Evolutionary conservation across 2,888 invertebrate genomes (phyloP), one percentile per base, ranked within the genome.

Genomic region (Megastigmus dorsalis): DNA sequence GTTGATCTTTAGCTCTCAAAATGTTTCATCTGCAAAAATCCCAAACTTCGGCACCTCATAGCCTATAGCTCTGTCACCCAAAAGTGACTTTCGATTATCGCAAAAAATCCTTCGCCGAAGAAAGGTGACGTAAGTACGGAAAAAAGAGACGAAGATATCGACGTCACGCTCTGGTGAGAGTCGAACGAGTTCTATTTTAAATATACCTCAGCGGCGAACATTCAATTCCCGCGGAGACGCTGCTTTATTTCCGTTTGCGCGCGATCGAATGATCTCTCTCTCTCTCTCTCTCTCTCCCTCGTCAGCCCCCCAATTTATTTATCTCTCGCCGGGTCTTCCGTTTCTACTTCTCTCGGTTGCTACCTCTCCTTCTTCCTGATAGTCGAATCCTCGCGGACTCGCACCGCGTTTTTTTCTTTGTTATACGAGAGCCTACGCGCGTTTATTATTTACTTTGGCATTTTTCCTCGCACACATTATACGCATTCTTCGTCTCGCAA

Each of bases 241-340:
- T 82, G 82, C 83, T 84, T 84, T 84, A 84, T 83, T 82, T 78
- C 76, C 80, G 79, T 79, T 77, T 80, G n/a, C 74, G 79, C 76
- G 55, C 78, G 80, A 79, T 80, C 80, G 75, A 79, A 23, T 50
- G 75, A 59, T 33, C 48, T 50, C 63, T 67, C n/a, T 30, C 48
- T 57, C 57, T 59, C 18, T 41, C 52, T 50, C 57, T 62, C 20
- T 54, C 60, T 66, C 62, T 68, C 54, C 26, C 45, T 30, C n/a
- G 10, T 23, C 9, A 45, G 28, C 26, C 2, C 15, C 59, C 36
- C 18, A 38, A 45, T 55, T 38, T 23, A 63, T 45, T 65, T 65
- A 59, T 43, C 41, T 41, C 48, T 50, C 41, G 23, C 9, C 59
- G 13, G 5, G 45, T 59, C 38, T 33, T 50, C 45, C 41, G 20